phyloP scores from a whole-genome alignment of 2,113 vertebrate species.

The Tragelaphus buxtoni region DNA sequence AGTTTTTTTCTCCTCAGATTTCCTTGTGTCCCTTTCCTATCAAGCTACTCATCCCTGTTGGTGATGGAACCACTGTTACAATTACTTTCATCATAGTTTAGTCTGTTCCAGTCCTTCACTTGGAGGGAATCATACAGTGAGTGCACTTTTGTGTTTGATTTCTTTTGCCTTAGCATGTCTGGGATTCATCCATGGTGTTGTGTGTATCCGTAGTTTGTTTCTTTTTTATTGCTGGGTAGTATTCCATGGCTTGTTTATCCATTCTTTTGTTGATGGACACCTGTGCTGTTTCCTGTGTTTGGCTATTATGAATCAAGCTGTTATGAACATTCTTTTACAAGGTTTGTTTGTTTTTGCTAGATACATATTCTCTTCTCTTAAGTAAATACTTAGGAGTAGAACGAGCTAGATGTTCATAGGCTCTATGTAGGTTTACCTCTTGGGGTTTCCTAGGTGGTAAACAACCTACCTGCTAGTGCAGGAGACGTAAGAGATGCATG shows the following conservation, averaged over 20 bases:
- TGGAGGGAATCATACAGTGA: not conserved
- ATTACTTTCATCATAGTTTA: not conserved
- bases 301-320: not conserved
- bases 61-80: not conserved
- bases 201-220: not conserved
- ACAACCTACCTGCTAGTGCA: not conserved
- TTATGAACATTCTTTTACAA: not conserved
- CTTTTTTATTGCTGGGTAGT: not conserved
- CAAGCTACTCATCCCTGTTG: not conserved
- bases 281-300: not conserved
- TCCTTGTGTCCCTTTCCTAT: not conserved
- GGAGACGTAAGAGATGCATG: not conserved
- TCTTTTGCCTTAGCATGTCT: not conserved
- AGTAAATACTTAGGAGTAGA: not conserved
- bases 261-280: not conserved
- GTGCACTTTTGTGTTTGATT: not conserved
- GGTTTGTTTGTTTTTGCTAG: not conserved
- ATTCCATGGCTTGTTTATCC: not conserved
- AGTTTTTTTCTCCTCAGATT: not conserved
- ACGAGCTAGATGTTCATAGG: not conserved
- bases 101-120: not conserved
- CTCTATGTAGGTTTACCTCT: not conserved
- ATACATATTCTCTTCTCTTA: not conserved
- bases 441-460: not conserved
- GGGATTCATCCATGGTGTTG: not conserved